A percentile compares a stretch with the other conserved stretches of the same genome.
phyloP scores from a whole-genome alignment of 1,140 invertebrate species.

The Adelges cooleyi region DNA sequence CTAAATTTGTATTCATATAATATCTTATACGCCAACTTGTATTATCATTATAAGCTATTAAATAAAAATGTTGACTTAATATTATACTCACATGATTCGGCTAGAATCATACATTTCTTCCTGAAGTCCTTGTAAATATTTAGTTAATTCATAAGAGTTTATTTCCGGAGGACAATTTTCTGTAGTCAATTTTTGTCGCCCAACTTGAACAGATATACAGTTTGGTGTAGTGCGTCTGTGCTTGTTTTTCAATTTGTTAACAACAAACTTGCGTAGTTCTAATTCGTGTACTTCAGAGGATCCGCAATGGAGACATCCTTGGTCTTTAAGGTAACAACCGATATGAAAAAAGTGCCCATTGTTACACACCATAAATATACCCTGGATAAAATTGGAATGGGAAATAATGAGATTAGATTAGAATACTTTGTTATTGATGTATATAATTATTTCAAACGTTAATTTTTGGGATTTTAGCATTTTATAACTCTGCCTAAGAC shows the following conservation, averaged over 20 bases:
- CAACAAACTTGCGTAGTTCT: not conserved
- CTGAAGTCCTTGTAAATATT: constrained; percentile 2
- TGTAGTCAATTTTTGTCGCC: not conserved
- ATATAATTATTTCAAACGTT: no score
- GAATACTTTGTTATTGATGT: no score
- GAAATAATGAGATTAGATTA: no score
- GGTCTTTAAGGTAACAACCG: constrained; percentile 15
- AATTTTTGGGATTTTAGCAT: no score
- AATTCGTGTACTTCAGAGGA: not conserved
- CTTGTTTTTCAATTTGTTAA: not conserved
- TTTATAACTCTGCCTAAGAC: not conserved
- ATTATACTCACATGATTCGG: not conserved
- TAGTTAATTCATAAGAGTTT: not conserved
- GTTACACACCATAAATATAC: constrained; percentile 26
- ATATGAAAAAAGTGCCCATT: constrained; percentile 23
- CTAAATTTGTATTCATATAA: not conserved
- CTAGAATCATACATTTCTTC: not conserved
- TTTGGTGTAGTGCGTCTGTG: not conserved
- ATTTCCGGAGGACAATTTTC: constrained; percentile 12
- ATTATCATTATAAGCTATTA: no score
- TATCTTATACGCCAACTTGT: no score
- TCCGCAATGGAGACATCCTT: constrained; percentile 13
- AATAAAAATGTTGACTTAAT: no score
- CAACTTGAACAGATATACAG: not conserved
- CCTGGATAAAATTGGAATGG: not conserved